These are phyloP conservation scores for Ceraclea dissimilis DNA, from an alignment of 2,888 invertebrate genomes.

Conservation along the genomic window DNA sequence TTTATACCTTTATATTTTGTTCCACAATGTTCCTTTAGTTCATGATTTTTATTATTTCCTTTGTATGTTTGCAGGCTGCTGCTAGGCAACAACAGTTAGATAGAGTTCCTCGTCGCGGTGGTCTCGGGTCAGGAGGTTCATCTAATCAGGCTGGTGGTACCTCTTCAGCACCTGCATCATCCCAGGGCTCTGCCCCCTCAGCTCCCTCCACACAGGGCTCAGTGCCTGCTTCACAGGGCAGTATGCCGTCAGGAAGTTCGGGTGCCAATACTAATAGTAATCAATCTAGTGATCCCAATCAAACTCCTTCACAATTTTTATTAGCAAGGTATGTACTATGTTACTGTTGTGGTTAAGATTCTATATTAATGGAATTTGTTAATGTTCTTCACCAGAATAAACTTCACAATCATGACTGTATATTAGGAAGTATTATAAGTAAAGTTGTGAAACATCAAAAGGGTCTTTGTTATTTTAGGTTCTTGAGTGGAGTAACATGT, in stretches of 20 bases:
- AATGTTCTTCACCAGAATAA: too few species aligned
- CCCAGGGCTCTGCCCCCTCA: conserved; percentile 39
- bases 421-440: too few species aligned
- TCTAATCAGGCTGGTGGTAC: conserved; percentile 50
- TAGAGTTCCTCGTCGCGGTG: conserved; percentile 76
- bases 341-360: neutral
- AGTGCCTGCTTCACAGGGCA: conserved; percentile 43
- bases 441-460: too few species aligned
- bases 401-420: neutral
- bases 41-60: neutral
- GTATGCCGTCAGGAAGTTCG: conserved; percentile 37
- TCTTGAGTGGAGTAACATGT: conserved; percentile 14
- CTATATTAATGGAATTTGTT: too few species aligned
- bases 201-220: conserved; percentile 28
- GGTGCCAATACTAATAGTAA: neutral
- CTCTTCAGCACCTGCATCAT: conserved; percentile 50
- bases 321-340: conserved; percentile 35
- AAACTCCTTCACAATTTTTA: conserved; percentile 36
- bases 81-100: conserved; percentile 87
- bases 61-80: conserved; percentile 52
- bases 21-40: too few species aligned
- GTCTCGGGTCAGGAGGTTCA: conserved; percentile 63
- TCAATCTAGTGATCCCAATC: conserved; percentile 11
- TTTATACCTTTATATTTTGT: too few species aligned
- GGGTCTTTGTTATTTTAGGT: conserved; percentile 18